Conservation (phyloP, 2,888 invertebrate genomes). For the Archips crataeganus region DNA sequence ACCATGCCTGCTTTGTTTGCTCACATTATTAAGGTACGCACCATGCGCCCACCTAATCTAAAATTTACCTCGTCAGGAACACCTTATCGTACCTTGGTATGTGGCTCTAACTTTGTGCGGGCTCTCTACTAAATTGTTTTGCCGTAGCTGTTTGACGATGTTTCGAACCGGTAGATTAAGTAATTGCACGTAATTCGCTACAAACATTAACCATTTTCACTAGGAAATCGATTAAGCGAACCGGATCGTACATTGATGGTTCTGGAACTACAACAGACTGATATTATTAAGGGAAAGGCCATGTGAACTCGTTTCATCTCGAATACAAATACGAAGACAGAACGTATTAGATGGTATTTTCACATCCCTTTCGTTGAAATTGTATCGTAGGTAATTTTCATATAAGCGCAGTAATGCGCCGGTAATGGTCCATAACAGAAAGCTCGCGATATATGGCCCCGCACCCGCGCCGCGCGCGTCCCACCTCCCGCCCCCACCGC, state of each 20-base stretch:
- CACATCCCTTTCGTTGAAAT: conserved; percentile 62
- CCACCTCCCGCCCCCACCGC: conserved; percentile 43
- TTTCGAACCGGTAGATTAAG: conserved; percentile 30
- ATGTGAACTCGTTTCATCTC: neutral
- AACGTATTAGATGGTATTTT: conserved; percentile 51
- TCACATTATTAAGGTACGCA: conserved; percentile 39
- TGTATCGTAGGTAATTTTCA: conserved; percentile 70
- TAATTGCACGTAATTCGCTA: conserved; percentile 24
- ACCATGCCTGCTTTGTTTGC: conserved; percentile 24
- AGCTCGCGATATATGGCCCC: conserved; percentile 67
- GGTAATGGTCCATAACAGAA: conserved; percentile 76
- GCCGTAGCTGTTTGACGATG: conserved; percentile 24
- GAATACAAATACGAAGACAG: conserved; percentile 49
- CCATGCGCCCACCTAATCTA: conserved; percentile 40
- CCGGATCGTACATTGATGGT: conserved; percentile 7
- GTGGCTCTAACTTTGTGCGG: conserved; percentile 32
- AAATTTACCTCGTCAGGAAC: conserved; percentile 38
- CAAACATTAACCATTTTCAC: conserved; percentile 10
- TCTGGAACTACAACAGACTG: neutral
- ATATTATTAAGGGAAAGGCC: neutral
- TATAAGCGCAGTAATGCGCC: conserved; percentile 70
- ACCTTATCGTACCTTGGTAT: conserved; percentile 36
- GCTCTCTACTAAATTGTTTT: conserved; percentile 40
- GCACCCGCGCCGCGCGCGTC: conserved; percentile 47
- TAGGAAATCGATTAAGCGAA: neutral